Conservation (phyloP, 2,113 vertebrate genomes). For the Saccopteryx leptura region DNA sequence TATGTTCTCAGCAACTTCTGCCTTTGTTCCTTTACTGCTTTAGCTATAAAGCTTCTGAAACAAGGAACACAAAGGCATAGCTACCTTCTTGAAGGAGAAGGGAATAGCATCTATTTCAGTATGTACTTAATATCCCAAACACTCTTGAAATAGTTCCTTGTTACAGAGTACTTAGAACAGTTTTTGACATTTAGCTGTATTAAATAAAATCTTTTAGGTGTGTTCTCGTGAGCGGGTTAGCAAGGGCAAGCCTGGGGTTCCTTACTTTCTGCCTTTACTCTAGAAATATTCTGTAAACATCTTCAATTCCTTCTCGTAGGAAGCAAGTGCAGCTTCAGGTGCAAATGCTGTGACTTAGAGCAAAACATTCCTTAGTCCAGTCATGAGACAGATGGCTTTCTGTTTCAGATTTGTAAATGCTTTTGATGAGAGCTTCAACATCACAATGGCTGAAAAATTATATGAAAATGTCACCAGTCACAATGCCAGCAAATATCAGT, state of each 20-base stretch:
- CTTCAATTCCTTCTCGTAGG: background rate
- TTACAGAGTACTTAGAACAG: background rate
- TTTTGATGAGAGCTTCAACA: conserved; percentile 49
- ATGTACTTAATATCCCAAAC: background rate
- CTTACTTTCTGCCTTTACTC: conserved; percentile 6
- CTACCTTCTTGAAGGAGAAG: background rate
- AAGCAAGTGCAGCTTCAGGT: background rate
- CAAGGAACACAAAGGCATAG: background rate
- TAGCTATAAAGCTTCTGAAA: background rate
- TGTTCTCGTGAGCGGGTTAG: background rate
- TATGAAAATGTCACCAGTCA: conserved; percentile 70
- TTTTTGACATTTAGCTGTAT: background rate
- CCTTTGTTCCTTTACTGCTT: background rate
- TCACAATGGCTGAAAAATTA: conserved; percentile 70
- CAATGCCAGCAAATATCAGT: conserved; percentile 85
- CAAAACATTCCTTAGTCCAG: background rate
- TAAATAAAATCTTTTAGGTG: background rate
- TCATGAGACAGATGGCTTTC: conserved; percentile 7
- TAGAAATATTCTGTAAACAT: background rate
- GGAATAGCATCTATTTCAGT: background rate
- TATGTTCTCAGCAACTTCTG: background rate
- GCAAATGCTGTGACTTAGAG: background rate
- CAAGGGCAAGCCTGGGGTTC: background rate
- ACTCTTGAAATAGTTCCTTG: background rate
- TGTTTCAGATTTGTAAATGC: conserved; percentile 94